A percentile compares a stretch with the other conserved stretches of the same genome.
phyloP scores from a whole-genome alignment of 2,797 vertebrate species.

The Myiothlypis coronata region DNA sequence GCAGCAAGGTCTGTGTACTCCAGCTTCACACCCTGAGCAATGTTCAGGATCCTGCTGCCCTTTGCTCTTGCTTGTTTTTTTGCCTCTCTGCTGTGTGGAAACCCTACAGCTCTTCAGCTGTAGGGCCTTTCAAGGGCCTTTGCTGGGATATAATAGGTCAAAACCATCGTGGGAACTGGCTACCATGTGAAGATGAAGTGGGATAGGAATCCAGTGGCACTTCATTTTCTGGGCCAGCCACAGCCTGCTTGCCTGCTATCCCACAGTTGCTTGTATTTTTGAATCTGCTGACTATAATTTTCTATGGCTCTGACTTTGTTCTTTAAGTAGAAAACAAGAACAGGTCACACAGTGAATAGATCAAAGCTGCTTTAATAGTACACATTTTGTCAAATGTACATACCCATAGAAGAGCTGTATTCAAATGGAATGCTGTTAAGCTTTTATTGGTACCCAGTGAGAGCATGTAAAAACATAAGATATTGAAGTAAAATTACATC shows the following conservation, averaged over 20 bases:
- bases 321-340: not conserved
- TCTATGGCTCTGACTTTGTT: not conserved
- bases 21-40: not conserved
- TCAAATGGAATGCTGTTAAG: not conserved
- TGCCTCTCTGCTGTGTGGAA: not conserved
- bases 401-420: not conserved
- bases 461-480: not conserved
- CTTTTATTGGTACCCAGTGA: constrained; percentile 8
- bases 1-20: not conserved
- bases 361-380: not conserved
- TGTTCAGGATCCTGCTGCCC: not conserved
- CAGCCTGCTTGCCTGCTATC: not conserved
- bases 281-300: not conserved
- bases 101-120: not conserved
- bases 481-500: constrained; percentile 19
- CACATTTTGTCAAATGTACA: not conserved
- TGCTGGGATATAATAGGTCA: not conserved
- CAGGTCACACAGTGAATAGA: not conserved
- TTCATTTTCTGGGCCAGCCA: not conserved
- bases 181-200: not conserved
- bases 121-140: not conserved
- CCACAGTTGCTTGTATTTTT: not conserved
- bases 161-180: not conserved
- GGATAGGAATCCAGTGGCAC: not conserved
- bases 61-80: not conserved